Evolutionary conservation across 53 echinoderm and acorn worm genomes (phyloP), one percentile per base, ranked within the genome.

Genomic region (Luidia sarsii): DNA sequence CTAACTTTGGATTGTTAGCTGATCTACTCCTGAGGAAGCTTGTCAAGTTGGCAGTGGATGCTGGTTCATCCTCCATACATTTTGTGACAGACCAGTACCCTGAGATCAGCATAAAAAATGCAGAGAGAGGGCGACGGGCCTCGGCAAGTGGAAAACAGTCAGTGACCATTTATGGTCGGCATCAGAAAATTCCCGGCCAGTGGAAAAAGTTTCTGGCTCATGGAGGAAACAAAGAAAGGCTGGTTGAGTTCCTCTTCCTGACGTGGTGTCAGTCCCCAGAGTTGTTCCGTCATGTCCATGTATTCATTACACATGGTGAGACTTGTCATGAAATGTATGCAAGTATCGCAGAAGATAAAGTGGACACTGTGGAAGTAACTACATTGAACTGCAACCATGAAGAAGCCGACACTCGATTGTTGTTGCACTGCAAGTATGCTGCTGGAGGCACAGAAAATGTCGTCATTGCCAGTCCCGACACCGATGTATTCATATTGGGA

Each of bases 41-140:
- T 7, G 65, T 86, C 2, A 81, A 39, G 19, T 25, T 39, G 3
- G 71, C 85, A 22, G 8, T 3, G 2, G 11, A 30, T 9, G 31
- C 27, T 3, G 4, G 41, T 1, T 82, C 88, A 32, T 21, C 23
- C 7, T 19, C 34, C 20, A 29, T 89, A 31, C 80, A 89, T 54
- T 88, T 89, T 70, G 89, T 89, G 30, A 84, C 89, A 52, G 89
- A 89, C 21, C 65, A 34, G 28, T 89, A 89, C 37, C 84, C 84
- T 18, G 71, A 37, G 5, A 39, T 84, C 8, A 79, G 69, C 31
- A 80, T 89, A 1, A 89, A 89, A 39, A 89, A 67, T 67, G 68
- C 81, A 66, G 83, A 89, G 31, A 53, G 83, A 19, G 55, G 49
- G 18, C 75, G 59, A 28, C 22, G 79, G 48, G 89, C 87, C n/a